Evolutionary conservation across 1,140 invertebrate genomes (phyloP), one percentile per base, ranked within the genome.

Genomic region (Stegodyphus dumicola): DNA sequence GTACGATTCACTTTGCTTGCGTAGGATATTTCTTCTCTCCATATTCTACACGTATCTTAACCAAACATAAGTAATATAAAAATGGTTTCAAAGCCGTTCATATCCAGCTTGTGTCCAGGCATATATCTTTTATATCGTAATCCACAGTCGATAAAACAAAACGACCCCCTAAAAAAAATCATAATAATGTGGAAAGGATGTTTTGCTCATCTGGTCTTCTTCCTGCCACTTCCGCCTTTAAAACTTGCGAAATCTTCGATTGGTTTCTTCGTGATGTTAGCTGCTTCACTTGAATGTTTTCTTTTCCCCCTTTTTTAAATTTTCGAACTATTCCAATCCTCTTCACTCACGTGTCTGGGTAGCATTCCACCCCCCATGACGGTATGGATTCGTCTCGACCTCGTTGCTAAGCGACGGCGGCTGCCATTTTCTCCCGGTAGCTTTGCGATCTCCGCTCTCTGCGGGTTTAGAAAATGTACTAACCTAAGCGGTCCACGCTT

Each of bases 401-500:
- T 69, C 64, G 77, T 79, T 79, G 77, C 77, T 67, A 79, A 17
- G 77, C 66, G 66, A 79, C 77, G 67, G 66, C 54, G 48, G 77
- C 77, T 53, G 52, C 77, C 77, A 79, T 79, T 79, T 79, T 79
- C 77, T 70, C 66, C 67, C 67, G 11, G 51, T 5, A 60, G 15
- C 56, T 15, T 60, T 15, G 9, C 71, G 6, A 51, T 74, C 71
- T 74, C 71, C 71, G n/a, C 51, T 79, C 77, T 69, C 66, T 70
- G 66, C 77, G 77, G 77, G 51, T 52, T 70, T 77, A 51, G 60
- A 77, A 77, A 77, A 66, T 48, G 48, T 77, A 66, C 17, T 76
- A 60, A 76, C 52, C 65, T 70, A 56, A 18, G 48, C 77, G 11
- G 7, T 67, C 18, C 64, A 51, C 60, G 76, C 33, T 48, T 52